A percentile compares a stretch with the other conserved stretches of the same genome.
Conservation (phyloP, 2,888 invertebrate genomes). For the Cheiracanthium punctorium region DNA sequence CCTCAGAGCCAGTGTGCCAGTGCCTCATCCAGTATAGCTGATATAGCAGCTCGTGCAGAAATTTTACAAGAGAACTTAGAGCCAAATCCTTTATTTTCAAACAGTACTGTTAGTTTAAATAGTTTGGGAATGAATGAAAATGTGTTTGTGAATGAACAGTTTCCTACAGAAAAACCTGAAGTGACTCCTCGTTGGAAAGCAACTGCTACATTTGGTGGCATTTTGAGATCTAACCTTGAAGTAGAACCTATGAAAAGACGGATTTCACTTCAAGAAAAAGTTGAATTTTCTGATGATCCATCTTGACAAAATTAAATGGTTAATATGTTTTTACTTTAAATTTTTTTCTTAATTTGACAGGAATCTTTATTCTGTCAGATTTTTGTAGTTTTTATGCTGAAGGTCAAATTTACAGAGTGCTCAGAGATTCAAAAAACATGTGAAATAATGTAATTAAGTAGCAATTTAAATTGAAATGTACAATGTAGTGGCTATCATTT, state of each 20-base stretch:
- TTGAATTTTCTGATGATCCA: constrained; percentile 54
- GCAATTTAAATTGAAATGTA: too few relatives aligned
- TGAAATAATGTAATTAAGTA: too few relatives aligned
- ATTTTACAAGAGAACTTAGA: constrained; percentile 72
- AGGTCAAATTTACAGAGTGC: too few relatives aligned
- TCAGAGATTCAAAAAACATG: too few relatives aligned
- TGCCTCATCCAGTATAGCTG: constrained; percentile 74
- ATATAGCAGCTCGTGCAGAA: constrained; percentile 72
- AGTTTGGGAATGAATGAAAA: constrained; percentile 89
- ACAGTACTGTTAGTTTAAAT: constrained; percentile 83
- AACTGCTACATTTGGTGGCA: constrained; percentile 54
- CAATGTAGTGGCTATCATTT: too few relatives aligned
- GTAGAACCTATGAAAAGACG: constrained; percentile 64
- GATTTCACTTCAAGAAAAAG: constrained; percentile 69
- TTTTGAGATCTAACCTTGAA: constrained; percentile 49
- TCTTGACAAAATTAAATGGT: too few relatives aligned
- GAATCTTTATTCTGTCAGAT: too few relatives aligned
- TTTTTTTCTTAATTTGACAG: too few relatives aligned
- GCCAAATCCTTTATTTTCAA: constrained; percentile 81
- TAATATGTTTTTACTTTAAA: too few relatives aligned
- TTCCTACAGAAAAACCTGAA: constrained; percentile 34
- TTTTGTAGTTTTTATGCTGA: too few relatives aligned
- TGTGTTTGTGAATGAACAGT: constrained; percentile 74
- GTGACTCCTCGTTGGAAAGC: constrained; percentile 51
- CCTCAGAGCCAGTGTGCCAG: constrained; percentile 75